Evolutionary conservation across 2,113 vertebrate species (phyloP).

Genomic region (Perca fluviatilis): DNA sequence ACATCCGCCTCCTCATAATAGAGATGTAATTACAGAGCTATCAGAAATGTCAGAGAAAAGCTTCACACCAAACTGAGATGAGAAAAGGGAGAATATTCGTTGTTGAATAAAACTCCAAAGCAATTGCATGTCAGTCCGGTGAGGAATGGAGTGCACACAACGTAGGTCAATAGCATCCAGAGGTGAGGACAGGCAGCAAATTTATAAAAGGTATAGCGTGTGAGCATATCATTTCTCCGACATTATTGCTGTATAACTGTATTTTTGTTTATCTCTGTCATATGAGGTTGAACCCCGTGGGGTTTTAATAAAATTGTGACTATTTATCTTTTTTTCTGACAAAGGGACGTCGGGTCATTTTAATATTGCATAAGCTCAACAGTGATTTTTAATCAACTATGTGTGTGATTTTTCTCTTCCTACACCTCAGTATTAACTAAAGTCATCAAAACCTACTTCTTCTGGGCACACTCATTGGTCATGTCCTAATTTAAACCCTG

Average conservation of each 20-base stretch:
- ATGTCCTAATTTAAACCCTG: not conserved
- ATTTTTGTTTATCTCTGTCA: conserved; percentile 11
- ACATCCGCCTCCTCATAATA: conserved; percentile 37
- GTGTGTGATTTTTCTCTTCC: not conserved
- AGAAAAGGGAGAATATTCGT: conserved; percentile 39
- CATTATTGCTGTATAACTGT: conserved; percentile 3
- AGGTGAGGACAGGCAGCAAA: conserved; percentile 22
- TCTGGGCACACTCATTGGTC: too few relatives aligned
- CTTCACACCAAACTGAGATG: conserved; percentile 26
- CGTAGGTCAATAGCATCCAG: conserved; percentile 34
- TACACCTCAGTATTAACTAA: not conserved
- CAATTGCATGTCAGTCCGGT: conserved; percentile 23
- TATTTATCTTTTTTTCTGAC: conserved; percentile 2
- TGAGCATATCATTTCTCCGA: conserved; percentile 41
- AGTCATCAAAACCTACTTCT: not conserved
- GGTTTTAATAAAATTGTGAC: conserved; percentile 1
- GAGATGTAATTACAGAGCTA: conserved; percentile 60
- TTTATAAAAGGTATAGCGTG: conserved; percentile 9
- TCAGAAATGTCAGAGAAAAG: conserved; percentile 51
- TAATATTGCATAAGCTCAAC: not conserved
- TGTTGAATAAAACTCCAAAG: conserved; percentile 38
- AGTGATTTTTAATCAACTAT: not conserved
- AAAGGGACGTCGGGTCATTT: not conserved
- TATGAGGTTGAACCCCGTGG: not conserved
- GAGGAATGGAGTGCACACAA: conserved; percentile 22